Evolutionary conservation across 2,113 vertebrate species (phyloP), one percentile per base, ranked within the genome.

Genomic region (Tor tambroides): DNA sequence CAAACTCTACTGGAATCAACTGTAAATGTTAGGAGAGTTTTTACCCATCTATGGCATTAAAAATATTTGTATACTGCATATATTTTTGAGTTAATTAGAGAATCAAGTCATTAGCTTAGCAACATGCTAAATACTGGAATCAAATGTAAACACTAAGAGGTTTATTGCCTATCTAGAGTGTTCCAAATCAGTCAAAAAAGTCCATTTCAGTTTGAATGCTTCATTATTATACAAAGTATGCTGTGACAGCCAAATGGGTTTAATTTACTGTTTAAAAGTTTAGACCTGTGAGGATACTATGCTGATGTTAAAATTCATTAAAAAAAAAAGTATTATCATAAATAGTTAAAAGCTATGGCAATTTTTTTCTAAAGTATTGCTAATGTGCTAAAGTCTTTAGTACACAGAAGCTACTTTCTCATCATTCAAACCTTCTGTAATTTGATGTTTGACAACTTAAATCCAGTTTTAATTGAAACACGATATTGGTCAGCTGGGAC

Each of bases 381-480:
- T n/a, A 30, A 78, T n/a, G 12, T 30, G 21, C 59, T 5, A 46
- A 10, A 41, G 6, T 28, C 15, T 65, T 46, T 11, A 41, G 23
- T n/a, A 1, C 3, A 61, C 14, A 30, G 38, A 17, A 38, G 23
- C 32, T 80, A 61, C 23, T 65, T 46, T 81, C 15, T 61, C 30
- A 28, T 81, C 59, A 67, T 65, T 67, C 15, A 81, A 46, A 41
- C 14, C 54, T 28, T 30, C n/a, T 28, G 65, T 65, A 81, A 46
- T 81, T 81, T 65, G 15, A 11, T 28, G 38, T 41, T 43, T 65
- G 79, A 81, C 79, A 43, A 65, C 59, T 6, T 65, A 61, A 63
- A 38, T 46, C 72, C 72, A 17, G 41, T 49, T 76, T 76, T 76
- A 76, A 76, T 76, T 49, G 6, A 76, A 76, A 76, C 26, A 49